Conservation (phyloP, 2,888 invertebrate genomes). For the Tolmerus cingulatus region DNA sequence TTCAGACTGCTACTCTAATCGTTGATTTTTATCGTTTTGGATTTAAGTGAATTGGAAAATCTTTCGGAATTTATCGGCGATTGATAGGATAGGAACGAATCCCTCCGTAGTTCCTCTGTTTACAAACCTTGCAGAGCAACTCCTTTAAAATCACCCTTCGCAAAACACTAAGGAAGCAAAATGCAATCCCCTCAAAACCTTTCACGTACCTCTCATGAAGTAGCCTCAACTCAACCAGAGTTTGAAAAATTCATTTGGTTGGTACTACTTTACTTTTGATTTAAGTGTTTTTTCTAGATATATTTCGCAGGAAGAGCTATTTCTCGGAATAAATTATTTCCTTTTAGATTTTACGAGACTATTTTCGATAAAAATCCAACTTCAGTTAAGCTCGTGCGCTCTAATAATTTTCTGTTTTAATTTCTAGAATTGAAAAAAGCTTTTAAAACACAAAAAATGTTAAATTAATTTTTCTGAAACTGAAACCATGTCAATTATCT, state of each 20-base stretch:
- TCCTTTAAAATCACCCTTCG: not conserved
- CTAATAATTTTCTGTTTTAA: not conserved
- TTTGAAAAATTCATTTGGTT: not conserved
- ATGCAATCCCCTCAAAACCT: not conserved
- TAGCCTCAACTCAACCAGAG: not conserved
- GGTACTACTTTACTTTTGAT: not conserved
- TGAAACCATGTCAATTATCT: too few species aligned
- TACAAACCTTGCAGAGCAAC: not conserved
- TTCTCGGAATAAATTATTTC: not conserved
- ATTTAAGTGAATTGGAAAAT: conserved; percentile 15
- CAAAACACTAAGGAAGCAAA: not conserved
- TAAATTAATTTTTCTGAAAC: not conserved
- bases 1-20: not conserved
- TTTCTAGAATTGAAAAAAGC: not conserved
- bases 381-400: not conserved
- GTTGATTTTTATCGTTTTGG: conserved; percentile 14
- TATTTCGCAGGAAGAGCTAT: not conserved
- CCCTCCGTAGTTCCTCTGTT: not conserved
- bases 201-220: not conserved
- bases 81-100: not conserved
- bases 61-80: not conserved
- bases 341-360: not conserved
- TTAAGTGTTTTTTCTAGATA: not conserved
- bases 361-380: not conserved
- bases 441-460: not conserved